These are phyloP conservation scores for Pentalonia nigronervosa DNA, from an alignment of 1,140 invertebrate genomes.

Conservation along the genomic window DNA sequence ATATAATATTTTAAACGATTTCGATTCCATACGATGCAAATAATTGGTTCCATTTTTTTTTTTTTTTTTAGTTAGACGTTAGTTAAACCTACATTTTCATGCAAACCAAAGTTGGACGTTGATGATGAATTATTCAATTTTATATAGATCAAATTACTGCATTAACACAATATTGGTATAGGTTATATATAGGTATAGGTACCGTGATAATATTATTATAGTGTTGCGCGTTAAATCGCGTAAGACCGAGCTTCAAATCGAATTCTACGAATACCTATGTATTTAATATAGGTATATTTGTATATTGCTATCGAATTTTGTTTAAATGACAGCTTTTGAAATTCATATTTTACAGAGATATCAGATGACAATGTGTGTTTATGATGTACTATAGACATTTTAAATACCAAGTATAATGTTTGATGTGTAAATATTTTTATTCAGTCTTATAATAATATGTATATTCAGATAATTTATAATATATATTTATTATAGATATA, in stretches of 20 bases:
- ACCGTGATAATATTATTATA: neutral
- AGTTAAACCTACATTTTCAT: neutral
- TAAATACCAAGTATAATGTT: neutral
- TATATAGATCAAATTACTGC: neutral
- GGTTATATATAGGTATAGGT: neutral
- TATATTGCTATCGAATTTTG: neutral
- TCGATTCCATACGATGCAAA: neutral
- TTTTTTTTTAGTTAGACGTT: neutral
- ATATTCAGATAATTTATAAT: neutral
- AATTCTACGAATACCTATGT: neutral
- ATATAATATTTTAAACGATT: neutral
- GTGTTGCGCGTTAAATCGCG: neutral
- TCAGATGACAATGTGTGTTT: neutral
- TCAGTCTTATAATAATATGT: neutral
- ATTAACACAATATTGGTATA: neutral
- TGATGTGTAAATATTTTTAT: neutral
- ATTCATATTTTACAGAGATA: neutral
- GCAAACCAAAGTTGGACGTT: neutral
- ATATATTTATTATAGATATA: too few species aligned
- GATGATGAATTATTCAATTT: neutral
- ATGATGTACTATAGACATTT: neutral
- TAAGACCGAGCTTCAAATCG: neutral
- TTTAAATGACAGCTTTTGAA: constrained; percentile 18
- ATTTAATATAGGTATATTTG: neutral
- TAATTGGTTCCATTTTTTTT: neutral